Base-by-base conservation (phyloP, 2,888 invertebrate species). In the Agrotis clavis region DNA sequence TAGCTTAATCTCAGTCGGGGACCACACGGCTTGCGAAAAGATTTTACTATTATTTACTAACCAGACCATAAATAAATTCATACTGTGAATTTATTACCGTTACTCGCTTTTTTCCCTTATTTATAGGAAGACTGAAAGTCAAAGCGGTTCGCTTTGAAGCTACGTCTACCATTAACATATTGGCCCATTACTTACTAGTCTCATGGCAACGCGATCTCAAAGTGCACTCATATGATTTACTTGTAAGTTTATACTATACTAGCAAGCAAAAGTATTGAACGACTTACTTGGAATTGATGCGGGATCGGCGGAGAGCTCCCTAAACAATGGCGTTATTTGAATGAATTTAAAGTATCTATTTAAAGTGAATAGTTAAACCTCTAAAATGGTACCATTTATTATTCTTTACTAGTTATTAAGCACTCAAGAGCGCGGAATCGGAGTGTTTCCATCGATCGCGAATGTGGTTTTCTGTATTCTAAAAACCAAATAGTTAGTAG, bases 21-120 rank as follows among this genome's bases (percentile, higher is more conserved):
- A 64, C 71, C 70, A 81, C 66, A 60, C n/a, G 63, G 51, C 62
- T 67, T 64, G 71, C 51, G 57, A 71, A 67, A 79, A 70, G 48
- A 66, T 64, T 80, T 67, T 71, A 75, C 75, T 78, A 81, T 78
- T 76, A 78, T 78, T 76, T 81, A 78, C 70, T 53, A 60, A 81
- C 71, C 66, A 77, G 45, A 67, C 51, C 77, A 79, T 81, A 76
- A 81, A 79, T 81, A 79, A 79, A 81, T 77, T 81, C 71, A 77
- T 79, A 77, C 82, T 67, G 77, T 56, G 63, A 79, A 79, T 79
- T 79, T 81, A 77, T 76, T 79, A 67, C 82, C 60, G 66, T 70
- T 60, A 70, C 77, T 69, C 68, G 53, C 25, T 67, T 63, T 66
- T 41, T 50, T 76, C 71, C 81, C 77, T 67, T 79, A 69, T 78